Evolutionary conservation across 2,797 vertebrate species (phyloP).

Genomic region (Ptychadena robeensis): DNA sequence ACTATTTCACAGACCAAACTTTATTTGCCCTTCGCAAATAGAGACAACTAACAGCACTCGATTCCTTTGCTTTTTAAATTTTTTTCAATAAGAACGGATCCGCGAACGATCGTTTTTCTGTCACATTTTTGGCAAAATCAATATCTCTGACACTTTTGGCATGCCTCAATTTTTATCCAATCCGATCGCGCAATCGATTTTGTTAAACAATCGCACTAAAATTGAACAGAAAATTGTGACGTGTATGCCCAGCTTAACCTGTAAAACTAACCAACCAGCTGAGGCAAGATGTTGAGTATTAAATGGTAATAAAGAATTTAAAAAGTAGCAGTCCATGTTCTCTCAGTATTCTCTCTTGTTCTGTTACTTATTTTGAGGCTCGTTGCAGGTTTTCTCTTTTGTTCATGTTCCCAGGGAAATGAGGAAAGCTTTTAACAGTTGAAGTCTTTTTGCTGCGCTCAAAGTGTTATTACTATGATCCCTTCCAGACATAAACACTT

Average conservation of each 20-base stretch:
- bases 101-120: no score
- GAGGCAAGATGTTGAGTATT: background rate
- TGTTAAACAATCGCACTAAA: no score
- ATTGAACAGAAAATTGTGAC: no score
- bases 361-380: constrained; percentile 65
- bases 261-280: background rate
- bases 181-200: no score
- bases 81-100: no score
- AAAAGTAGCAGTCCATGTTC: constrained; percentile 3
- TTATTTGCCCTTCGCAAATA: background rate
- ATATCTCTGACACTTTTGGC: no score
- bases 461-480: constrained; percentile 77
- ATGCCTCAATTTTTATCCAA: no score
- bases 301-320: constrained; percentile 4
- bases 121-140: no score
- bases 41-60: no score
- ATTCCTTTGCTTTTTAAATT: no score
- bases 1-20: background rate
- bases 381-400: constrained; percentile 65
- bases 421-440: constrained; percentile 71
- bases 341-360: constrained; percentile 30
- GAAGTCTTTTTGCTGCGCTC: constrained; percentile 73
- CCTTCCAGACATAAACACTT: constrained; percentile 77
- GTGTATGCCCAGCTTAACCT: background rate
- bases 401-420: constrained; percentile 72